Conservation (phyloP, 2,113 vertebrate genomes). For the Hemichromis elongatus region DNA sequence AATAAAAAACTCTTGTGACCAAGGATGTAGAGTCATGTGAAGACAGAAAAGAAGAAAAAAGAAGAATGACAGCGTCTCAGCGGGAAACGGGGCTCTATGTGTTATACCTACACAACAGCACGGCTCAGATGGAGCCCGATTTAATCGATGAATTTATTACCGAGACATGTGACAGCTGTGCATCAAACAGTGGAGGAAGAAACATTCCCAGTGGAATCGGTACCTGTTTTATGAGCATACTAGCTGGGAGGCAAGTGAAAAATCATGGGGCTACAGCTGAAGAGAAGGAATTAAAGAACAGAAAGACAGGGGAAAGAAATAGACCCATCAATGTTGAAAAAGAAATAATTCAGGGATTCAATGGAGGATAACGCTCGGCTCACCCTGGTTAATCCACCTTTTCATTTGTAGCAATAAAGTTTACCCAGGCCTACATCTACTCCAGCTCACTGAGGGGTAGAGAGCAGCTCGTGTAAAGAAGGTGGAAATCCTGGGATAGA, state of each 20-base stretch:
- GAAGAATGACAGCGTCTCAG: background rate
- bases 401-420: conserved; percentile 1
- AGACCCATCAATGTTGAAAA: background rate
- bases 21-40: background rate
- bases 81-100: background rate
- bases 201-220: background rate
- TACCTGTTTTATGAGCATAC: background rate
- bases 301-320: background rate
- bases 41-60: background rate
- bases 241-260: background rate
- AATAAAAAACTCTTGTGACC: background rate
- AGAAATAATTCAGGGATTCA: background rate
- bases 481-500: background rate
- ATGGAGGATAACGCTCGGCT: background rate
- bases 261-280: background rate
- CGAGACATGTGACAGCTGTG: conserved; percentile 2
- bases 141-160: conserved; percentile 26
- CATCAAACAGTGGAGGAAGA: background rate
- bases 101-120: background rate
- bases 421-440: background rate
- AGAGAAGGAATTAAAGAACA: background rate
- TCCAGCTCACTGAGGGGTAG: background rate
- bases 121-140: background rate
- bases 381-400: background rate
- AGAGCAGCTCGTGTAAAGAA: background rate